phyloP scores from a whole-genome alignment of 2,113 vertebrate species.

The Haemorhous mexicanus region DNA sequence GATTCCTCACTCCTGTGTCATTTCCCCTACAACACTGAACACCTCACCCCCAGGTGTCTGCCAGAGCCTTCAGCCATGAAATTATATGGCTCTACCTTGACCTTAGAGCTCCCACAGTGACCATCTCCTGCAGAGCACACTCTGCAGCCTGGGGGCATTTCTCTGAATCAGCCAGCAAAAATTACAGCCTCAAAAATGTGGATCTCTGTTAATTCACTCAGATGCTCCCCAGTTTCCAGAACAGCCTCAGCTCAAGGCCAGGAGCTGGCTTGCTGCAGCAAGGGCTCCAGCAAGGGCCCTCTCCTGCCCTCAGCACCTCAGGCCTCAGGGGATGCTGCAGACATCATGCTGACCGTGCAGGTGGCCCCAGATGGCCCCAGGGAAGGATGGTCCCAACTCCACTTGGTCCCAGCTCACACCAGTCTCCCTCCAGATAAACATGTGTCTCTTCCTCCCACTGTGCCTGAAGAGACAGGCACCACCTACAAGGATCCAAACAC shows the following conservation, averaged over 20 bases:
- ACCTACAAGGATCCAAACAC: background rate
- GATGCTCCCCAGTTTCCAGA: background rate
- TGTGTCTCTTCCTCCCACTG: background rate
- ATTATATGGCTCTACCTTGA: constrained; percentile 56
- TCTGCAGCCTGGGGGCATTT: constrained; percentile 23
- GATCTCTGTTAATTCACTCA: background rate
- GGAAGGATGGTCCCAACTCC: background rate
- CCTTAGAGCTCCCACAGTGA: constrained; percentile 55
- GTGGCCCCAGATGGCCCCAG: background rate
- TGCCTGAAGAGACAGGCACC: background rate
- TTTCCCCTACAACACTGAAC: constrained; percentile 13
- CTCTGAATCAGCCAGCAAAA: background rate
- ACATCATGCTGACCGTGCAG: fast-evolving
- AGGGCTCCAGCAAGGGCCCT: background rate
- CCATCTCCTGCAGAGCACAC: constrained; percentile 41
- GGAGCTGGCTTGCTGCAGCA: background rate
- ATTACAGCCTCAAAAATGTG: background rate
- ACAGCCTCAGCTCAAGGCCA: background rate
- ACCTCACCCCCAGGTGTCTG: constrained; percentile 5
- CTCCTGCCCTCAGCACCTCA: background rate
- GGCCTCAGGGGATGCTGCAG: background rate
- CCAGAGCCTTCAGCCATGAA: constrained; percentile 63
- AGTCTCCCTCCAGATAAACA: background rate
- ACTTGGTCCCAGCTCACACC: background rate
- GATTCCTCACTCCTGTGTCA: background rate